Evolutionary conservation across 2,888 invertebrate species (phyloP), one percentile per base, ranked within the genome.

Genomic region (Lycia hirtaria): DNA sequence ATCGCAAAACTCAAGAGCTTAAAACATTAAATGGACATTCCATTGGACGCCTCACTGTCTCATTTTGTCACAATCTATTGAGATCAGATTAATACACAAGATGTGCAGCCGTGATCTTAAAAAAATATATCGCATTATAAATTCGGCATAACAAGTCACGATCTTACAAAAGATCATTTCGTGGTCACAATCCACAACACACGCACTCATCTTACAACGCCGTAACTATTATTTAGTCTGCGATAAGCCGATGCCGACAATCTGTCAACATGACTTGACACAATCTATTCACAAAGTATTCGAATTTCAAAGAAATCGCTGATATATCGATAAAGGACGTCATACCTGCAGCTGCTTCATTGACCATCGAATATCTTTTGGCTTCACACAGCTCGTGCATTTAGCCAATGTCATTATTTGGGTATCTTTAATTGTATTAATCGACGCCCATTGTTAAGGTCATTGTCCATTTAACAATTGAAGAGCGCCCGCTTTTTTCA

Each of bases 121-220:
- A n/a, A 15, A 41, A 26, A 41, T 17, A 41, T 10, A 26, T 30
- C 41, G 44, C 48, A 52, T 51, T 56, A 32, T n/a, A 43, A 48
- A 52, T 58, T 49, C 59, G 20, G 32, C 51, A 56, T 41, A 37
- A 65, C 62, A 64, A 55, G 43, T 60, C 37, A 65, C 55, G 62
- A 56, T 41, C 33, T 30, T 44, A 60, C 69, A 65, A 72, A 70
- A 66, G 62, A 50, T 28, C 55, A 41, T 67, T 72, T 68, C 73
- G 71, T 77, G 49, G 52, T 71, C 65, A 59, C 48, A 78, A 72
- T 69, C 75, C 67, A 78, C 69, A 79, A 78, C 78, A 77, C 73
- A 65, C 54, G 59, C 37, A 49, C 22, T 68, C 65, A 51, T 43
- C 49, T 59, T 64, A 56, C 53, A 12, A 37, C 37, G 19, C 12